Percentiles rank a stretch among this genome's conserved stretches.
phyloP scores from a whole-genome alignment of 1,140 invertebrate species.

The Drosophila albomicans region DNA sequence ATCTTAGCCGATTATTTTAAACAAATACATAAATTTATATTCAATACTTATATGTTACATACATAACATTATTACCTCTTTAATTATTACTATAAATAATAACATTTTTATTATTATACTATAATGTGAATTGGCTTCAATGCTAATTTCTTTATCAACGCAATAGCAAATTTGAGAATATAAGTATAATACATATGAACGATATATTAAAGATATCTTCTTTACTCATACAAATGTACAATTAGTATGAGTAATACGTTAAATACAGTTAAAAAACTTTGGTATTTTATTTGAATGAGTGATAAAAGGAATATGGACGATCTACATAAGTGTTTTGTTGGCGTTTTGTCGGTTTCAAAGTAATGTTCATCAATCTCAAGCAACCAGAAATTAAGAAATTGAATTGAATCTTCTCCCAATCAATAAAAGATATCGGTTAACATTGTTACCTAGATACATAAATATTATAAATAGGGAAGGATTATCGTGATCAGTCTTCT shows the following conservation, averaged over 20 bases:
- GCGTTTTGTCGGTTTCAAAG: no score
- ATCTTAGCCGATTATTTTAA: slow-evolving; percentile 7
- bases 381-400: no score
- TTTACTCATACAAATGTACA: background rate
- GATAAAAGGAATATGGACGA: background rate
- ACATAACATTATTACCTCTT: slow-evolving; percentile 39
- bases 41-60: slow-evolving; percentile 7
- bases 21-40: slow-evolving; percentile 1
- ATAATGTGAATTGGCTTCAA: background rate
- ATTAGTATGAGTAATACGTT: background rate
- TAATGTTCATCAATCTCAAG: no score
- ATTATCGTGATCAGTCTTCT: no score
- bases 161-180: slow-evolving; percentile 11
- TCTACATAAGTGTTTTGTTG: background rate
- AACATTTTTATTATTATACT: background rate
- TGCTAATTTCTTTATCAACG: slow-evolving; percentile 10
- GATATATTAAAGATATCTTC: background rate
- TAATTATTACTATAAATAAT: slow-evolving; percentile 8
- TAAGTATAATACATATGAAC: background rate
- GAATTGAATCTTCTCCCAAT: no score
- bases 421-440: no score
- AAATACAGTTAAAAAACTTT: background rate
- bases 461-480: no score
- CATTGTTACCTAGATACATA: no score
- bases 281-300: background rate